These are phyloP conservation scores for Synanthedon andrenaeformis DNA, from an alignment of 2,888 invertebrate genomes.

Conservation along the genomic window DNA sequence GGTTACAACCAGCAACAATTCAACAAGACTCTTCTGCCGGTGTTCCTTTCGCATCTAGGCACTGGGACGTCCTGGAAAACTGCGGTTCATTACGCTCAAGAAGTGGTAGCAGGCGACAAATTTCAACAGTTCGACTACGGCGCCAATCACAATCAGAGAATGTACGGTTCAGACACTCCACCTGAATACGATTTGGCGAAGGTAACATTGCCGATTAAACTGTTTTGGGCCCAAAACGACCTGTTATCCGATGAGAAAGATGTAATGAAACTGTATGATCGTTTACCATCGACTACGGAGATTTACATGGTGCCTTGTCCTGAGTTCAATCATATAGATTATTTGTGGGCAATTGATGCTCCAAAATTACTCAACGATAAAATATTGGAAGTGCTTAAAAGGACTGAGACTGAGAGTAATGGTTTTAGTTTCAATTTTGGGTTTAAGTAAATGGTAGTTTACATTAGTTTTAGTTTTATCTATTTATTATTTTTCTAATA, in stretches of 20 bases:
- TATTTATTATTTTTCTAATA: background rate
- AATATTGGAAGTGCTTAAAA: constrained; percentile 34
- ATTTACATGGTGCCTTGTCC: constrained; percentile 68
- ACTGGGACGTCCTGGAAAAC: constrained; percentile 83
- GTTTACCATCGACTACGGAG: constrained; percentile 55
- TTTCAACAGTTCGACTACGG: constrained; percentile 81
- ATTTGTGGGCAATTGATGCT: constrained; percentile 75
- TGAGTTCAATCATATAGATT: constrained; percentile 80
- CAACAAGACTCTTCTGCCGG: constrained; percentile 76
- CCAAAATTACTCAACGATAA: constrained; percentile 68
- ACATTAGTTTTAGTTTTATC: background rate
- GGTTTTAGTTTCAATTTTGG: background rate
- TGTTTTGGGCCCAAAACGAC: constrained; percentile 79
- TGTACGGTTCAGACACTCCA: constrained; percentile 70
- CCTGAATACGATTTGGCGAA: constrained; percentile 73
- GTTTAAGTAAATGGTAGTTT: background rate
- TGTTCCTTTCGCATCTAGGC: constrained; percentile 76
- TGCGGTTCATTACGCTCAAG: constrained; percentile 76
- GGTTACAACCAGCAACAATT: constrained; percentile 79
- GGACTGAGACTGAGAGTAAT: background rate
- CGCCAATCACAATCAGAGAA: constrained; percentile 52
- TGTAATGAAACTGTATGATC: constrained; percentile 56
- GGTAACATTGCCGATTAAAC: constrained; percentile 70
- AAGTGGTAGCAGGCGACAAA: constrained; percentile 54
- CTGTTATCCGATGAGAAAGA: constrained; percentile 76